These are phyloP conservation scores for Gadus chalcogrammus DNA, from an alignment of 2,113 vertebrate genomes.

Conservation along the genomic window DNA sequence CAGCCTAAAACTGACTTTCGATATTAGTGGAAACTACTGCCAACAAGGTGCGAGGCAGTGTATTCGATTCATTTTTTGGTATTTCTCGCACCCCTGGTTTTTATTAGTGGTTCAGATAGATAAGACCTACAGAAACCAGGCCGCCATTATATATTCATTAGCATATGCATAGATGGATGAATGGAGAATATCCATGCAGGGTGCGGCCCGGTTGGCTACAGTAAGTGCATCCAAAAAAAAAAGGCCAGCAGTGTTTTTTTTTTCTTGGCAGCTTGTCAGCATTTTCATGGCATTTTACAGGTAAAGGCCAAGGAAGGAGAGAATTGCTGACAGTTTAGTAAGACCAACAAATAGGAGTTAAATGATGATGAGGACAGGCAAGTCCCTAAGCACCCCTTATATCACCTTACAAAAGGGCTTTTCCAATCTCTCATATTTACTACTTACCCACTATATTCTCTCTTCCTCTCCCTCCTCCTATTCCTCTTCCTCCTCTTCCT, in stretches of 20 bases:
- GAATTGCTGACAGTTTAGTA: constrained; percentile 62
- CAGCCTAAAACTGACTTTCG: too few species aligned
- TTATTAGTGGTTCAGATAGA: too few species aligned
- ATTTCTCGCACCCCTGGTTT: too few species aligned
- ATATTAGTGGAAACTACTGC: too few species aligned
- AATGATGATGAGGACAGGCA: constrained; percentile 59
- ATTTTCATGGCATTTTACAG: constrained; percentile 60
- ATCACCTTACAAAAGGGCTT: constrained; percentile 57
- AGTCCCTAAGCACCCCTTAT: constrained; percentile 51
- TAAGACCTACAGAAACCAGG: too few species aligned
- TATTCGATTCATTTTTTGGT: too few species aligned
- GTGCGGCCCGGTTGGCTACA: constrained; percentile 20
- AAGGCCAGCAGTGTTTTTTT: constrained; percentile 31
- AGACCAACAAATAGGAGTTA: constrained; percentile 66
- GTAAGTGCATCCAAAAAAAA: constrained; percentile 32
- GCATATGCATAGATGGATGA: too few species aligned
- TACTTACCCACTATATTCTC: constrained; percentile 28
- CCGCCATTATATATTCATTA: too few species aligned
- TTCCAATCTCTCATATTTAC: constrained; percentile 60
- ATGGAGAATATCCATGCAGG: too few species aligned
- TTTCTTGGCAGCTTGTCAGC: constrained; percentile 60
- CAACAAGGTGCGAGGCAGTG: too few species aligned
- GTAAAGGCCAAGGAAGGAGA: constrained; percentile 57
- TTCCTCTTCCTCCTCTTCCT: constrained; percentile 3
- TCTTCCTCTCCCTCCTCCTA: background rate